A percentile compares a stretch with the other conserved stretches of the same genome.
phyloP scores from a whole-genome alignment of 2,888 invertebrate genomes.

The Polydrusus pterygomalis region DNA sequence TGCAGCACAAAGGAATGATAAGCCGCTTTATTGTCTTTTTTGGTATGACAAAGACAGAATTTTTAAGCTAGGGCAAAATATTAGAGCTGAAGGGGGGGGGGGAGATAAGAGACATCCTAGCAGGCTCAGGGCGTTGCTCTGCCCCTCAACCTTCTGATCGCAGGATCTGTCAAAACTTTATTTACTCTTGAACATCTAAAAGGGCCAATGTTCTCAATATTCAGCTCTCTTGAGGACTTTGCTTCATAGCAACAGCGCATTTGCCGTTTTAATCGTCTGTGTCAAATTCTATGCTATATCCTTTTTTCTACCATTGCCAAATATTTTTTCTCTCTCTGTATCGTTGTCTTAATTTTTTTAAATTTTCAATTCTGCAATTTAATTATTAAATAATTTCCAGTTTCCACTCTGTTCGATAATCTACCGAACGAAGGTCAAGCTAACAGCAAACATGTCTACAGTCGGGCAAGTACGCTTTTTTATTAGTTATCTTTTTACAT shows the following conservation, averaged over 20 bases:
- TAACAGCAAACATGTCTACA: constrained; percentile 42
- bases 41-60: no score
- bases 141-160: no score
- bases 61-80: no score
- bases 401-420: constrained; percentile 5
- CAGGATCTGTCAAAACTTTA: no score
- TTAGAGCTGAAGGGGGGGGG: no score
- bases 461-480: constrained; percentile 43
- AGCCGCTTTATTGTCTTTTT: no score
- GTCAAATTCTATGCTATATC: neutral
- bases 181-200: no score
- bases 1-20: no score
- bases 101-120: no score
- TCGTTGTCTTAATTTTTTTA: neutral
- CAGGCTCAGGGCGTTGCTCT: no score
- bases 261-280: neutral
- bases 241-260: no score
- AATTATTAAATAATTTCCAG: constrained; percentile 3
- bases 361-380: neutral
- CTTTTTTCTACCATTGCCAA: neutral
- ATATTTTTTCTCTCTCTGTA: neutral
- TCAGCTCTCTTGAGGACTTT: neutral
- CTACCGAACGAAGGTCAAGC: constrained; percentile 15
- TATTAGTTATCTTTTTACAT: neutral
- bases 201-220: no score